These are phyloP conservation scores for Varanus salvator DNA, from an alignment of 2,113 vertebrate genomes.

Conservation along the genomic window DNA sequence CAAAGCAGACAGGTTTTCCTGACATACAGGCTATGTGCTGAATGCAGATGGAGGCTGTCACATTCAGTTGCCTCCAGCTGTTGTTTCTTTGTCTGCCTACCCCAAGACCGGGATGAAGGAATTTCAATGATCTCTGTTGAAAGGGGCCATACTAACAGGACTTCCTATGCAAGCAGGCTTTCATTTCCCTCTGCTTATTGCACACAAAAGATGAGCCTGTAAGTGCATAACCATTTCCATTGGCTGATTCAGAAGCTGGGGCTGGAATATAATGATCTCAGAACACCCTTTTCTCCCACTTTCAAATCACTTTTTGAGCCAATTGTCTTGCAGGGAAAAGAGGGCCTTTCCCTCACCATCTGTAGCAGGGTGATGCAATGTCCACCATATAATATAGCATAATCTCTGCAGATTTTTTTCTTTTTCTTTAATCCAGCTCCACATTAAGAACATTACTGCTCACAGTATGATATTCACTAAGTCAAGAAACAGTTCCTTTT, in stretches of 20 bases:
- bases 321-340: constrained; percentile 52
- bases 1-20: constrained; percentile 2
- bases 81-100: constrained; percentile 54
- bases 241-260: constrained; percentile 43
- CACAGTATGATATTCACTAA: constrained; percentile 39
- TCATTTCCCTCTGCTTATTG: constrained; percentile 48
- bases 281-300: constrained; percentile 51
- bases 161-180: constrained; percentile 58
- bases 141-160: constrained; percentile 40
- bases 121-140: constrained; percentile 63
- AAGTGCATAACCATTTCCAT: constrained; percentile 52
- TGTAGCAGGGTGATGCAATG: background rate
- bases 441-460: background rate
- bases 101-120: constrained; percentile 48
- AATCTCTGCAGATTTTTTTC: background rate
- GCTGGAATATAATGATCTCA: constrained; percentile 44
- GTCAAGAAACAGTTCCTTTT: constrained; percentile 45
- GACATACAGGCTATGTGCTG: constrained; percentile 38
- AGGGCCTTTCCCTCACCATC: constrained; percentile 31
- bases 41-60: constrained; percentile 56
- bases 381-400: background rate
- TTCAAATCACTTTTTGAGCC: constrained; percentile 32
- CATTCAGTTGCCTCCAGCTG: constrained; percentile 58
- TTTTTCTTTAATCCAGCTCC: background rate
- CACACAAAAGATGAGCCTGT: constrained; percentile 61